Evolutionary conservation across 2,888 invertebrate species (phyloP).

Genomic region (Ornithoptera priamus): DNA sequence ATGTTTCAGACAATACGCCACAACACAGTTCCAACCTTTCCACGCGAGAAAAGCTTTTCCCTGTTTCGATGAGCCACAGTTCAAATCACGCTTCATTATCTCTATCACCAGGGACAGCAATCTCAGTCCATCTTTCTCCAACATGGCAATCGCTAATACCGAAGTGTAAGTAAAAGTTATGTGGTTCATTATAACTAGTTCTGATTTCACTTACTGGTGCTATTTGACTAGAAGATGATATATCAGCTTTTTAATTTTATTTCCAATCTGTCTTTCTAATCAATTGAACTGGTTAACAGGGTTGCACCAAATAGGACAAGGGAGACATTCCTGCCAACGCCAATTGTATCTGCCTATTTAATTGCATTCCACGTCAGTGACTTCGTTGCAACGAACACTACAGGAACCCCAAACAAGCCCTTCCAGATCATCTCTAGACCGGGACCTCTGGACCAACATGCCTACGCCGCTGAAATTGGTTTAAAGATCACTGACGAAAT

Average conservation of each 20-base stretch:
- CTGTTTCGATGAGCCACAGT: slow-evolving; percentile 92
- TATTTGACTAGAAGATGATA: too few species aligned
- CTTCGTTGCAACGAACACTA: slow-evolving; percentile 68
- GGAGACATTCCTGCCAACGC: slow-evolving; percentile 79
- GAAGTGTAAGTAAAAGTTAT: slow-evolving; percentile 46
- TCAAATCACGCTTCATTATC: slow-evolving; percentile 87
- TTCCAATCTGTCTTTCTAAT: neutral
- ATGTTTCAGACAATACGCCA: slow-evolving; percentile 65
- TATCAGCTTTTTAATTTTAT: too few species aligned
- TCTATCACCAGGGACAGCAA: slow-evolving; percentile 80
- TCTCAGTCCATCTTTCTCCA: slow-evolving; percentile 80
- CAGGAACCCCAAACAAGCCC: slow-evolving; percentile 50
- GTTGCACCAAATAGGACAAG: slow-evolving; percentile 45
- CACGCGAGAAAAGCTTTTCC: slow-evolving; percentile 91
- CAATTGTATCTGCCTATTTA: slow-evolving; percentile 89
- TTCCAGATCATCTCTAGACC: slow-evolving; percentile 67
- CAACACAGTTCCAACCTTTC: slow-evolving; percentile 89
- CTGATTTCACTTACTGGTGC: too few species aligned
- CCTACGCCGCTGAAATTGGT: slow-evolving; percentile 72
- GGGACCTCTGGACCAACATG: slow-evolving; percentile 59
- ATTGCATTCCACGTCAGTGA: slow-evolving; percentile 92
- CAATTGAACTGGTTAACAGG: slow-evolving; percentile 36
- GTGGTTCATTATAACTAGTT: too few species aligned
- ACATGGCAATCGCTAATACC: slow-evolving; percentile 80
- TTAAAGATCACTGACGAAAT: slow-evolving; percentile 71